Percentiles rank a stretch among this genome's conserved stretches.
Conservation (phyloP, 2,797 vertebrate genomes). For the Amblyraja radiata region DNA sequence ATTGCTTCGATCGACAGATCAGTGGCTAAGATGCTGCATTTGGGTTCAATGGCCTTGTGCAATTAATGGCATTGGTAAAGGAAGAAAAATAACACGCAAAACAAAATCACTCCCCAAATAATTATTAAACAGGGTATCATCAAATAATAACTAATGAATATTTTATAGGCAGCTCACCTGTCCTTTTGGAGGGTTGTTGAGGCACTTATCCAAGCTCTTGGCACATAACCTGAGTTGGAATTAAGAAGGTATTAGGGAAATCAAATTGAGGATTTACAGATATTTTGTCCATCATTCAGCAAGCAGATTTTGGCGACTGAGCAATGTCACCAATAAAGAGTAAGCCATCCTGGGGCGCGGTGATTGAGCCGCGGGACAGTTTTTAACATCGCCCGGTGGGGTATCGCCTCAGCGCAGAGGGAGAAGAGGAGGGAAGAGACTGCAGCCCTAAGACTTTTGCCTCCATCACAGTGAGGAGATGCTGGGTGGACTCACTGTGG, state of each 20-base stretch:
- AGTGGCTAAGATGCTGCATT: neutral
- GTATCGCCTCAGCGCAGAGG: no score
- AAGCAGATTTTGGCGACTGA: neutral
- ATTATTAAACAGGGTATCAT: neutral
- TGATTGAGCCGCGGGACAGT: no score
- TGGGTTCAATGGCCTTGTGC: neutral
- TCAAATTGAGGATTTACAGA: neutral
- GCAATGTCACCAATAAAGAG: neutral
- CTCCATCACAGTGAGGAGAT: no score
- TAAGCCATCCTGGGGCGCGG: neutral
- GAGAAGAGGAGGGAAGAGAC: no score
- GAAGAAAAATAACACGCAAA: neutral
- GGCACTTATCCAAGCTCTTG: constrained; percentile 79
- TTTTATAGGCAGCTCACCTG: constrained; percentile 49
- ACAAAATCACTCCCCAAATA: neutral
- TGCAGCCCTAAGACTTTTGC: no score
- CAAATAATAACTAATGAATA: constrained; percentile 3
- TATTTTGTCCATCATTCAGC: neutral
- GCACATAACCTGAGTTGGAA: constrained; percentile 68
- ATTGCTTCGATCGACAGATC: neutral
- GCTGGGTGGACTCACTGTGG: no score
- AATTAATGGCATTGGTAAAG: neutral
- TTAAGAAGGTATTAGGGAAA: neutral
- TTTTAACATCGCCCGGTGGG: no score
- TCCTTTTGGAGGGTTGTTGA: constrained; percentile 70